phyloP scores from a whole-genome alignment of 2,797 vertebrate genomes.

The Ibycter americanus region DNA sequence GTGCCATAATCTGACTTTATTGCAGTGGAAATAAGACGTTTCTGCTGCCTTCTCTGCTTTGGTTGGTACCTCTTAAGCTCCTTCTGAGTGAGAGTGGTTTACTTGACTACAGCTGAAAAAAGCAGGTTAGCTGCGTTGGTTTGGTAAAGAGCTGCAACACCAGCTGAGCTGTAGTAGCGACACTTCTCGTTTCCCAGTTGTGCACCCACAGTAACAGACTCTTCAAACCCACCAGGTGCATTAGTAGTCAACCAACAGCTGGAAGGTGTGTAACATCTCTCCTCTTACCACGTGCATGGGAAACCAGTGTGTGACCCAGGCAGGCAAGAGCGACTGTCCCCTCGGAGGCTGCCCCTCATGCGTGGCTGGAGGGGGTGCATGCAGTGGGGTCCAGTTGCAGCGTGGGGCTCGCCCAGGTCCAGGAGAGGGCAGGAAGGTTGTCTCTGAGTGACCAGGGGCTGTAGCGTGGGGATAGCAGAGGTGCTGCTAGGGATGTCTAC shows the following conservation, averaged over 20 bases:
- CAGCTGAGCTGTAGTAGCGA: accelerated
- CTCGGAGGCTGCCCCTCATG: not conserved
- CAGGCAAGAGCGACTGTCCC: not conserved
- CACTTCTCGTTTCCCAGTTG: not conserved
- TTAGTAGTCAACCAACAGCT: not conserved
- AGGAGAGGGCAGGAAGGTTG: not conserved
- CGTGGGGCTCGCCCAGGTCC: not conserved
- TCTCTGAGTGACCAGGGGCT: too few species aligned
- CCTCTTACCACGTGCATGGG: accelerated
- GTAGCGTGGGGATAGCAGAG: not conserved
- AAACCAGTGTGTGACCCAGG: not conserved
- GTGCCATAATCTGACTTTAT: not conserved
- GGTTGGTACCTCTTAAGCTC: not conserved
- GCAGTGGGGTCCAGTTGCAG: accelerated
- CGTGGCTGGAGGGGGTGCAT: too few species aligned
- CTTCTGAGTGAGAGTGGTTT: not conserved
- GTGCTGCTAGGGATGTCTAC: not conserved
- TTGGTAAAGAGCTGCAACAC: not conserved
- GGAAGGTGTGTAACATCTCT: too few species aligned
- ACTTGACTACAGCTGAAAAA: not conserved
- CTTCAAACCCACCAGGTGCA: not conserved
- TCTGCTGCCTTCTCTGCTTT: not conserved
- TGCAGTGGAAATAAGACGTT: not conserved
- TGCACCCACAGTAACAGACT: too few species aligned
- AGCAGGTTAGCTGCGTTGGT: not conserved